Evolutionary conservation across 92 coral and sea anemone genomes (phyloP).

Genomic region (Porites rus): DNA sequence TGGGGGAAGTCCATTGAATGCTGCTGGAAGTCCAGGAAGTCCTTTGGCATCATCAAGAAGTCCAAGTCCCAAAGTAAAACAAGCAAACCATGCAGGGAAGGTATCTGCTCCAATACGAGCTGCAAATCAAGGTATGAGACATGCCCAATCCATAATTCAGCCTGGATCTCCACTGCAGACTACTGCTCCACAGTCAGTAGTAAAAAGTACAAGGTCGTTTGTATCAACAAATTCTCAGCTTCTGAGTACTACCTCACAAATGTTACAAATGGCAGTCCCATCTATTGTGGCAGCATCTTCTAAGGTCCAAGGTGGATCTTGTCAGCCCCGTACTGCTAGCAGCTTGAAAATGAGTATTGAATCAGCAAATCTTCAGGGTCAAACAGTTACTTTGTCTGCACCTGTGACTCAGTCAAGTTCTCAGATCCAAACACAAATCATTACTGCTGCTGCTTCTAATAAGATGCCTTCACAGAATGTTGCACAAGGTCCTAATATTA

Average conservation of each 20-base stretch:
- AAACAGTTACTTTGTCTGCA: constrained; percentile 1
- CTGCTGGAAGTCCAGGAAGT: constrained; percentile 45
- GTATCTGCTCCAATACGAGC: constrained; percentile 24
- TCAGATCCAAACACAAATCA: constrained; percentile 13
- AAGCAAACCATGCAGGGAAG: constrained; percentile 34
- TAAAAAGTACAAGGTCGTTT: constrained; percentile 27
- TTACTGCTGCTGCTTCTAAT: not conserved
- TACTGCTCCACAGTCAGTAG: constrained; percentile 19
- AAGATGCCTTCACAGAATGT: constrained; percentile 9
- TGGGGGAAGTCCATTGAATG: constrained; percentile 41
- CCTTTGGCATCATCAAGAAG: constrained; percentile 51
- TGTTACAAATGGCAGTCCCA: constrained; percentile 52
- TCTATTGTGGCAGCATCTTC: constrained; percentile 36
- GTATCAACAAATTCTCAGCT: constrained; percentile 6
- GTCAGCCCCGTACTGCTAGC: constrained; percentile 7
- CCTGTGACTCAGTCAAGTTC: constrained; percentile 24
- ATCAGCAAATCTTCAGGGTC: constrained; percentile 27
- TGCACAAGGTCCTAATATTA: constrained; percentile 11
- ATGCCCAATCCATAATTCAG: constrained; percentile 13
- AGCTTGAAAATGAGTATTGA: constrained; percentile 23
- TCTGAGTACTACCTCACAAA: constrained; percentile 19
- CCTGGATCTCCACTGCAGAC: constrained; percentile 35
- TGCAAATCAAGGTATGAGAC: constrained; percentile 34
- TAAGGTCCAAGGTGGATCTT: constrained; percentile 15
- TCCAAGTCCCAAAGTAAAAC: constrained; percentile 48